Base-by-base conservation (phyloP, 64 coral and sea anemone species). In the Pocillopora damicornis region DNA sequence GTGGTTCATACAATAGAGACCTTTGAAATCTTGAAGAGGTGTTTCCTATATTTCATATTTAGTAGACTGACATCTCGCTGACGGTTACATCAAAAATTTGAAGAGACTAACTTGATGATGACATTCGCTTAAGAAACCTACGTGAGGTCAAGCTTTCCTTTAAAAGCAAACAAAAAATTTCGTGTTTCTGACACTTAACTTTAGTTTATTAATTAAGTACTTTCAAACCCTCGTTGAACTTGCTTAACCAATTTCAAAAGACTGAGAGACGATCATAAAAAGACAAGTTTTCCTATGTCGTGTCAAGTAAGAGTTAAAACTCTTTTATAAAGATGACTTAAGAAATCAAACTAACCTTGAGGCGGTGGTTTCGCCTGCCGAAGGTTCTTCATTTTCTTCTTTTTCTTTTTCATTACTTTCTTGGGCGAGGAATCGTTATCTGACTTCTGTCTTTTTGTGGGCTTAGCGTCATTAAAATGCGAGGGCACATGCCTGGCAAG, bases 401-500 rank as follows among this genome's bases (percentile, higher is more conserved):
- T 93, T 37, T 88, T 92, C 86, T 92, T 95, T 76, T 89, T 99
- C 38, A 95, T 82, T 62, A 84, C 45, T 88, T 92, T 99, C 79
- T 88, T 95, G 35, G 97, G 90, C 25, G 97, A 86, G 51, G 89
- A 84, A 63, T 99, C 90, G 59, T 88, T 90, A 15, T 95, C 90
- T 5, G 75, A 42, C 84, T 82, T 89, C 81, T 92, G 93, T 76
- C 88, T 93, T 81, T 92, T 92, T 0, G 90, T 66, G 30, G 88
- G 82, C 75, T 86, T 92, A 11, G 90, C 76, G 73, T 99, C 97
- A 61, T 95, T 95, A 77, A 99, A 95, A 91, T 99, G 97, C 60
- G 88, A 89, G 1, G 97, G 90, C 36, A 99, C 97, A 88, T 99
- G 97, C 38, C 97, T 76, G 5, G 97, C 93, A 34, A 99, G 88